Percentiles rank a stretch among this genome's conserved stretches.
phyloP scores from a whole-genome alignment of 2,888 invertebrate genomes.

The Sphaerophoria taeniata region DNA sequence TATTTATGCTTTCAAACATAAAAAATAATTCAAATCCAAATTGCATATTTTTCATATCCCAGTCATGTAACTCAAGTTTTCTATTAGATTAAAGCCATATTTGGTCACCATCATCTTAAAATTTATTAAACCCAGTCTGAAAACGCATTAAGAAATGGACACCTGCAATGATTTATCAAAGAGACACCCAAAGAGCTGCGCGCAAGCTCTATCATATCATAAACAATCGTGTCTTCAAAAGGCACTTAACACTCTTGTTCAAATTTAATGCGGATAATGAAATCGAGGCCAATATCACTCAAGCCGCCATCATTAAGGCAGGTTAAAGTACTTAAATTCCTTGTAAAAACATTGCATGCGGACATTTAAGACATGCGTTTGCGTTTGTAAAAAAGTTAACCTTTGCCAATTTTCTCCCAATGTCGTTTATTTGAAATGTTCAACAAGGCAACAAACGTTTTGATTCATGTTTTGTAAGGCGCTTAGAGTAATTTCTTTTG shows the following conservation, averaged over 20 bases:
- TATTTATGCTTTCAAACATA: slow-evolving; percentile 53
- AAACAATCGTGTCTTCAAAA: slow-evolving; percentile 54
- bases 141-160: slow-evolving; percentile 47
- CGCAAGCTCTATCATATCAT: neutral
- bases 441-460: slow-evolving; percentile 22
- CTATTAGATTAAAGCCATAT: slow-evolving; percentile 59
- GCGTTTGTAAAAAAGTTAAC: neutral
- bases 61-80: slow-evolving; percentile 26
- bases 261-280: slow-evolving; percentile 56
- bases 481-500: slow-evolving; percentile 3
- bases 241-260: slow-evolving; percentile 50
- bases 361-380: slow-evolving; percentile 9
- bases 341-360: slow-evolving; percentile 20
- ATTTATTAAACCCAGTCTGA: slow-evolving; percentile 1
- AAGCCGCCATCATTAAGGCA: slow-evolving; percentile 33
- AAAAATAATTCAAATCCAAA: slow-evolving; percentile 34
- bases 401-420: slow-evolving; percentile 14
- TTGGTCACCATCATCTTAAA: slow-evolving; percentile 51
- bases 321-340: slow-evolving; percentile 41
- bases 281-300: slow-evolving; percentile 65
- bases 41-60: slow-evolving; percentile 36
- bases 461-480: neutral
- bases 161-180: slow-evolving; percentile 54
- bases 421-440: slow-evolving; percentile 13
- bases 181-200: neutral